Evolutionary conservation across 1,140 invertebrate genomes (phyloP).

Genomic region (Leucophenga varia): DNA sequence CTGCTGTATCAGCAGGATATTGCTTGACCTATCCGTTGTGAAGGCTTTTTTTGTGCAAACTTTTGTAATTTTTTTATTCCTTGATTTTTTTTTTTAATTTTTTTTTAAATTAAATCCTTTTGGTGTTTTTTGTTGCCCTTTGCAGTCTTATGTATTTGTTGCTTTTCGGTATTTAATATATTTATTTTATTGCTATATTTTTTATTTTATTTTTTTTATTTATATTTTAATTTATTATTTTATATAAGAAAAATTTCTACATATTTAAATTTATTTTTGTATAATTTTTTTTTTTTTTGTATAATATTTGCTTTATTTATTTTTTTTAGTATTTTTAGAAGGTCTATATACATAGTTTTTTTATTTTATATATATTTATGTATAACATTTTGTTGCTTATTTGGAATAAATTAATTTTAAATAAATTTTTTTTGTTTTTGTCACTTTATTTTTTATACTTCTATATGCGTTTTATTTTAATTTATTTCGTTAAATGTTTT

Average conservation of each 20-base stretch:
- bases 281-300: not conserved
- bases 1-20: constrained; percentile 48
- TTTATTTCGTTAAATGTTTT: too few relatives aligned
- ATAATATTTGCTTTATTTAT: constrained; percentile 1
- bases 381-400: constrained; percentile 4
- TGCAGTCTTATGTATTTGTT: too few relatives aligned
- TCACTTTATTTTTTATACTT: too few relatives aligned
- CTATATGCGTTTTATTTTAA: too few relatives aligned
- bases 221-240: not conserved
- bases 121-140: too few relatives aligned
- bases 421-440: too few relatives aligned
- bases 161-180: not conserved
- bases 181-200: not conserved
- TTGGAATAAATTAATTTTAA: too few relatives aligned
- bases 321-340: not conserved
- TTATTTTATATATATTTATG: constrained; percentile 1
- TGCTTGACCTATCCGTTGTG: constrained; percentile 50
- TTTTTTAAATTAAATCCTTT: not conserved
- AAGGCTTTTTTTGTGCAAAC: constrained; percentile 26
- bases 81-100: constrained; percentile 3
- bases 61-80: constrained; percentile 8
- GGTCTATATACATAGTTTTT: not conserved
- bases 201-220: not conserved
- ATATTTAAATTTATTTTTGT: not conserved
- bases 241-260: not conserved